Percentiles rank a stretch among this genome's conserved stretches.
These are phyloP conservation scores for Epinephelus coioides DNA, from an alignment of 2,797 vertebrate genomes.

Conservation along the genomic window DNA sequence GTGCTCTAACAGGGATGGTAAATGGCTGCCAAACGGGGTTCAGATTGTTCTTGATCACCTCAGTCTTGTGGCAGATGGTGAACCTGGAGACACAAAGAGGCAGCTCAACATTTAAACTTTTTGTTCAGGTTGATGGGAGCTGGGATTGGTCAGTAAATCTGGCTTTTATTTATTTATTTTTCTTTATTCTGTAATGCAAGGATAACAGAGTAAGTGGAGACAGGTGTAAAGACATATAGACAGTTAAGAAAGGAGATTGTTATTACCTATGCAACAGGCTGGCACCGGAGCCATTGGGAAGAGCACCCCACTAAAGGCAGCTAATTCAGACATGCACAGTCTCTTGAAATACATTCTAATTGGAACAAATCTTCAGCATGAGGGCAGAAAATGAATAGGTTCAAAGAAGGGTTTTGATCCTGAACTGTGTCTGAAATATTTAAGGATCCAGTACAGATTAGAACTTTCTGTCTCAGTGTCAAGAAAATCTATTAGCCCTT, in stretches of 20 bases:
- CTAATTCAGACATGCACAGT: neutral
- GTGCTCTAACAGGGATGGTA: constrained; percentile 91
- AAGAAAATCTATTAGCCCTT: constrained; percentile 36
- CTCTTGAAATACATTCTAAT: neutral
- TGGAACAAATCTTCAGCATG: neutral
- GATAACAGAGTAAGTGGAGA: no score
- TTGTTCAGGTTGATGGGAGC: neutral
- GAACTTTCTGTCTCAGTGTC: constrained; percentile 19
- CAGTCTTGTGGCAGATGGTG: constrained; percentile 95
- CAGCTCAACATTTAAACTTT: neutral
- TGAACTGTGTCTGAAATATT: constrained; percentile 22
- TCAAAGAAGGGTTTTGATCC: constrained; percentile 1
- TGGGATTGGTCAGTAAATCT: neutral
- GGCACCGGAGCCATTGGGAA: no score
- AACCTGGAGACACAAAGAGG: constrained; percentile 83
- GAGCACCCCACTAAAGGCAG: neutral
- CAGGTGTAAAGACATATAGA: no score
- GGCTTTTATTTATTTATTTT: no score
- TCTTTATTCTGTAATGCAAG: no score
- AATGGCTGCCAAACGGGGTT: constrained; percentile 95
- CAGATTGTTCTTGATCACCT: constrained; percentile 94
- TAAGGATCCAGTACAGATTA: constrained; percentile 11
- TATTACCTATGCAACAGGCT: no score
- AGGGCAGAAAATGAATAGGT: neutral
- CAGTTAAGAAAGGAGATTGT: no score